These are phyloP conservation scores for Eutolmus rufibarbis DNA, from an alignment of 2,888 invertebrate genomes.

Conservation along the genomic window DNA sequence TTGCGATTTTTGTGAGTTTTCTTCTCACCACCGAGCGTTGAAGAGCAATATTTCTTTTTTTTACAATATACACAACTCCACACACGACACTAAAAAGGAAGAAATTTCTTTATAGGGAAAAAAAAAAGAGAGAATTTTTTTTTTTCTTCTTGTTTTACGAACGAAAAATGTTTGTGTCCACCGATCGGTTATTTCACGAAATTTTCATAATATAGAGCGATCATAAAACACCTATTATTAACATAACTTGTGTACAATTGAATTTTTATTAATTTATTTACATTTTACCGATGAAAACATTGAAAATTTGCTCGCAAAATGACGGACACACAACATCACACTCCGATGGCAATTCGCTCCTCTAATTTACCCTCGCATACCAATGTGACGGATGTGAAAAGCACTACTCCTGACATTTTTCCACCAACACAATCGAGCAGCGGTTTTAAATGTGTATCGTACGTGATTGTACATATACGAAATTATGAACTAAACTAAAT, in stretches of 20 bases:
- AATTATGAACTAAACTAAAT: not conserved
- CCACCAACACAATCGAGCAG: not conserved
- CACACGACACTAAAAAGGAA: not conserved
- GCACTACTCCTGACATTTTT: not conserved
- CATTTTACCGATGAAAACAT: constrained; percentile 51
- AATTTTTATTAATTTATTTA: constrained; percentile 30
- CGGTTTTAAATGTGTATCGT: not conserved
- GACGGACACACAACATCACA: constrained; percentile 52
- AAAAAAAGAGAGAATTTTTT: too few species aligned
- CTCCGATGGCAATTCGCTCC: constrained; percentile 51
- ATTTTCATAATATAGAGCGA: not conserved
- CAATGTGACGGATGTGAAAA: constrained; percentile 29
- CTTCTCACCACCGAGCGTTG: not conserved
- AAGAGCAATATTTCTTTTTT: not conserved
- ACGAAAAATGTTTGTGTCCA: not conserved
- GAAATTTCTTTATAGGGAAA: not conserved
- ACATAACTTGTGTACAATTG: not conserved
- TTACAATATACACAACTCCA: not conserved
- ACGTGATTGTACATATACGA: not conserved
- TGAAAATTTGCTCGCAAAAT: constrained; percentile 52
- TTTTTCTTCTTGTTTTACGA: not conserved
- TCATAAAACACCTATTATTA: not conserved
- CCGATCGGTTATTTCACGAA: not conserved
- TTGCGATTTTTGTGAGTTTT: constrained; percentile 27
- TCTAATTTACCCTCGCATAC: constrained; percentile 44